Base-by-base conservation (phyloP, 2,113 vertebrate species). In the Athene cunicularia region DNA sequence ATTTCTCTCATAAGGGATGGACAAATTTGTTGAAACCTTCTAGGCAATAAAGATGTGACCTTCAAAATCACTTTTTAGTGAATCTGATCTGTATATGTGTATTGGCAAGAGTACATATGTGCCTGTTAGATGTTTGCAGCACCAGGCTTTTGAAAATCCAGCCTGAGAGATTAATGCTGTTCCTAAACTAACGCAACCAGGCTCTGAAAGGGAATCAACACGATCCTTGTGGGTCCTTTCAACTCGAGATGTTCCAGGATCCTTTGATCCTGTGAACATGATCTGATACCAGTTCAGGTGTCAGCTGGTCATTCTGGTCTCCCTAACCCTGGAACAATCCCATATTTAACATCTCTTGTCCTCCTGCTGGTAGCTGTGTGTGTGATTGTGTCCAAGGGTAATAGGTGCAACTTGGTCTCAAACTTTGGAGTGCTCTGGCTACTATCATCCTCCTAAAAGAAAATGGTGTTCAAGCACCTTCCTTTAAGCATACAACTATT, bases 261-360 rank as follows among this genome's bases (percentile, higher is more conserved):
- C 35, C 7, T 58, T 14, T 64, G 35, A 22, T 72, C 86, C 55
- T 76, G 1, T 39, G 62, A 75, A 41, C 12, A 3, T 41, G 23
- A 33, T 68, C 21, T 76, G 39, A 33, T 75, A n/a, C 14, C 21
- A 39, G 24, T 60, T 92, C 45, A 73, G 43, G 26, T 74, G 13
- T 32, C 4, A 11, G 8, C 33, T 88, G 0, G n/a, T 63, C 8
- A 5, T 64, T 88, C 39, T 80, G 79, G 23, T 62, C 30, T 90
- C 67, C 2, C 24, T 76, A 41, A 45, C 27, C 30, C 32, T 73
- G 39, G 39, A 58, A 33, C 2, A 1, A 39, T 90, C n/a, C 67
- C 5, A 0, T 64, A 11, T 56, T 81, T 21, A 33, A 32, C 4
- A 1, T 23, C 8, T 35, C 55, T 66, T 1, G 2, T 76, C 23